phyloP scores from a whole-genome alignment of 2,113 vertebrate species.

The Alosa alosa region DNA sequence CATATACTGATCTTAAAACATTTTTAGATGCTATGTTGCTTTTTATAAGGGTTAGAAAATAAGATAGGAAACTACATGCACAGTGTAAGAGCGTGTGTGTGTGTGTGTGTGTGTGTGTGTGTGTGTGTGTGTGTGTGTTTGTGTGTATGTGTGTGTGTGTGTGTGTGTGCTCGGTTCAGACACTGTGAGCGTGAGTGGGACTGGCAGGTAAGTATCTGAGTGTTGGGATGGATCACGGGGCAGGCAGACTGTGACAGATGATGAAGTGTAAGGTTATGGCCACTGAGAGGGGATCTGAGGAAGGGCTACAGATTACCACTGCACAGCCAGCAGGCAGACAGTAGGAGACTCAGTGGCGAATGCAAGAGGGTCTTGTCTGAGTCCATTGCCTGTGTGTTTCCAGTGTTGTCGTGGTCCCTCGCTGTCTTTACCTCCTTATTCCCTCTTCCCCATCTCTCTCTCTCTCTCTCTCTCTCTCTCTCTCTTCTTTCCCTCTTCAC shows the following conservation, averaged over 20 bases:
- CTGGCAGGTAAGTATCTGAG: background rate
- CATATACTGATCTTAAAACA: background rate
- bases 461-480: slow-evolving; percentile 8
- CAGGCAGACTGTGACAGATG: background rate
- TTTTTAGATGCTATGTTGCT: background rate
- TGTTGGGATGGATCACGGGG: background rate
- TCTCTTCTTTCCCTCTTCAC: slow-evolving; percentile 23
- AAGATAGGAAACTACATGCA: background rate
- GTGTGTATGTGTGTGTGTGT: background rate
- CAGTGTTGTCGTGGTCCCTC: background rate
- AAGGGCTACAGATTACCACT: background rate
- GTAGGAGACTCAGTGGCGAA: background rate
- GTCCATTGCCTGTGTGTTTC: slow-evolving; percentile 39
- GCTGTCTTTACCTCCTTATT: slow-evolving; percentile 5
- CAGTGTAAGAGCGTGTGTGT: background rate
- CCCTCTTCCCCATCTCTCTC: background rate
- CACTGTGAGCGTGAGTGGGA: background rate
- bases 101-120: background rate
- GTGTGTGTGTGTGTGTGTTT: no score
- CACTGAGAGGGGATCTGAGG: background rate
- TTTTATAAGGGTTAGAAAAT: background rate
- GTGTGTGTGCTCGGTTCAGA: background rate
- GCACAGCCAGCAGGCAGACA: background rate
- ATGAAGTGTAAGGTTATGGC: background rate
- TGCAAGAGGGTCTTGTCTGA: slow-evolving; percentile 44